Conservation (phyloP, 2,888 invertebrate species). For the Tiliacea citrago region DNA sequence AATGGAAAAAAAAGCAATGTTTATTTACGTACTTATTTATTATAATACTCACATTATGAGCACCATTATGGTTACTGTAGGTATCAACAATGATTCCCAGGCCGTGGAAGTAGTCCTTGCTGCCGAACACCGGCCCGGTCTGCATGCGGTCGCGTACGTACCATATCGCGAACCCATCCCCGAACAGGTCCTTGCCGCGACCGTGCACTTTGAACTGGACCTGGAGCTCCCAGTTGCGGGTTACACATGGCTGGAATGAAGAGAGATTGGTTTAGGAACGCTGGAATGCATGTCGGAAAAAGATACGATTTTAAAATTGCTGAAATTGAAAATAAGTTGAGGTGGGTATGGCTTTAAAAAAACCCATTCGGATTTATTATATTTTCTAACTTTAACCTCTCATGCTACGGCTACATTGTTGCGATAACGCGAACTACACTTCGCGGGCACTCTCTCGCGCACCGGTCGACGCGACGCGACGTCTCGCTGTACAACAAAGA, state of each 20-base stretch:
- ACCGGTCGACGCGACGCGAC: too few species aligned
- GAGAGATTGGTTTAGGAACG: background rate
- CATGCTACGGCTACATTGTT: too few species aligned
- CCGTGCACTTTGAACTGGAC: slow-evolving; percentile 99
- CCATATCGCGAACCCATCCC: slow-evolving; percentile 99
- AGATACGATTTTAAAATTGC: background rate
- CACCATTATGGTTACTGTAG: slow-evolving; percentile 99
- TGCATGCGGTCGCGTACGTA: slow-evolving; percentile 94
- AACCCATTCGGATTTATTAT: too few species aligned
- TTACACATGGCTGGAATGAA: slow-evolving; percentile 93
- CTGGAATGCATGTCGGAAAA: background rate
- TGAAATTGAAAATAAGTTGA: background rate
- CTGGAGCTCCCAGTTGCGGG: slow-evolving; percentile 99
- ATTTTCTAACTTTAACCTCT: too few species aligned
- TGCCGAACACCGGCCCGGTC: slow-evolving; percentile 98
- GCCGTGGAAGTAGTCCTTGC: slow-evolving; percentile 97
- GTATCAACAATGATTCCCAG: slow-evolving; percentile 98
- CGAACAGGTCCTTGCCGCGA: slow-evolving; percentile 98
- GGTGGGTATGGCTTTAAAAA: too few species aligned
- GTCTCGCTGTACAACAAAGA: too few species aligned
- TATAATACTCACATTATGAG: slow-evolving; percentile 95
- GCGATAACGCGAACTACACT: too few species aligned
- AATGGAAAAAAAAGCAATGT: background rate
- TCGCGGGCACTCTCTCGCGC: too few species aligned
- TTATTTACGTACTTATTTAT: background rate